phyloP scores from a whole-genome alignment of 2,888 invertebrate species.

The Lithophane semibrunnea region DNA sequence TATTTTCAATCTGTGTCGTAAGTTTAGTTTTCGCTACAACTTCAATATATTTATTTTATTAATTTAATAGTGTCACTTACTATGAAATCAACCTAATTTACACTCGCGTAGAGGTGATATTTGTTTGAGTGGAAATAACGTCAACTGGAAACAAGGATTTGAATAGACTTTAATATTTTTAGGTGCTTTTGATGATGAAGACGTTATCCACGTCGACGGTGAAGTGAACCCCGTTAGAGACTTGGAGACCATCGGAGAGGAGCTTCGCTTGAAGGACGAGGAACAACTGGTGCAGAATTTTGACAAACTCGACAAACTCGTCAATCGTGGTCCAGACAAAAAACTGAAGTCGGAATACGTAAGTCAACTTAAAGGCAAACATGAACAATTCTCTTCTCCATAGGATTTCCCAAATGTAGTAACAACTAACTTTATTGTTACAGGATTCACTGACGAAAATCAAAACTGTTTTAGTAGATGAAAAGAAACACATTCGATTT shows the following conservation, averaged over 20 bases:
- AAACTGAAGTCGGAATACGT: conserved; percentile 98
- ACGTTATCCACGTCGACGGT: conserved; percentile 99
- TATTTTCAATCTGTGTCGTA: conserved; percentile 98
- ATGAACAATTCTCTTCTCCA: neutral
- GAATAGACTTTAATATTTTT: conserved; percentile 2
- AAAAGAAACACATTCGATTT: conserved; percentile 98
- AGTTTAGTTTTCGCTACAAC: conserved; percentile 78
- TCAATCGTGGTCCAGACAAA: conserved; percentile 97
- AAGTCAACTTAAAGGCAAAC: conserved; percentile 76
- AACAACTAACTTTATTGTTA: conserved; percentile 72
- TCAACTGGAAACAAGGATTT: neutral
- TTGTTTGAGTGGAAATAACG: neutral
- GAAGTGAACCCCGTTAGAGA: conserved; percentile 99
- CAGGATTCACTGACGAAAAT: conserved; percentile 97
- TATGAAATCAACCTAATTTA: neutral
- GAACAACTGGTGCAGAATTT: conserved; percentile 95
- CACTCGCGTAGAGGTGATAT: neutral
- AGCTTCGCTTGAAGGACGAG: conserved; percentile 98
- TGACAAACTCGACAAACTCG: conserved; percentile 96
- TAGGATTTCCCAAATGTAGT: neutral
- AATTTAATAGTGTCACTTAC: neutral
- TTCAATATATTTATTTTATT: neutral
- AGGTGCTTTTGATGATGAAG: conserved; percentile 99
- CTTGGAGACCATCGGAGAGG: conserved; percentile 98
- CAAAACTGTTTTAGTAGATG: conserved; percentile 95